A percentile compares a stretch with the other conserved stretches of the same genome.
Evolutionary conservation across 2,797 vertebrate genomes (phyloP).

Genomic region (Dendrocincla fuliginosa): DNA sequence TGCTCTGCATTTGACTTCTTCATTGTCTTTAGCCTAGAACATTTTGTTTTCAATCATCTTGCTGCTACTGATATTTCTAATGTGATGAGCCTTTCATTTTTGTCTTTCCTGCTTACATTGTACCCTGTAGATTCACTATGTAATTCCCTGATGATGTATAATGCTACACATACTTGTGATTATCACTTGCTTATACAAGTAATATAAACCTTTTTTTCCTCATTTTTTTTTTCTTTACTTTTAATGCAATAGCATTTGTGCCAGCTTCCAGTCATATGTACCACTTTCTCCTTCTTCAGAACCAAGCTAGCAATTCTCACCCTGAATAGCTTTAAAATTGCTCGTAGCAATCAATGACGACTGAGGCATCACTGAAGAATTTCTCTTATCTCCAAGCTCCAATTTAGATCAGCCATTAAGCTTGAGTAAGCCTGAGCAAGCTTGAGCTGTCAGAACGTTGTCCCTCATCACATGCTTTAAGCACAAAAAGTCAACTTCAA

Average conservation of each 20-base stretch:
- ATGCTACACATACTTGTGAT: constrained; percentile 22
- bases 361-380: constrained; percentile 84
- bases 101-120: constrained; percentile 12
- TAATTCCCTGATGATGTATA: constrained; percentile 40
- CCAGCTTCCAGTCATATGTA: constrained; percentile 62
- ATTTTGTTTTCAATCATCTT: constrained; percentile 24
- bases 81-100: background rate
- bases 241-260: constrained; percentile 39
- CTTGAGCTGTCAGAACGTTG: constrained; percentile 79
- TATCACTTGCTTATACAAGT: constrained; percentile 50
- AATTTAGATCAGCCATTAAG: constrained; percentile 86
- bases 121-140: background rate
- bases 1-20: background rate
- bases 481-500: constrained; percentile 77
- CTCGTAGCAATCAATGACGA: constrained; percentile 83
- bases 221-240: background rate
- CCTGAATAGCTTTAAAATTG: constrained; percentile 83
- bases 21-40: background rate
- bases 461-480: constrained; percentile 75
- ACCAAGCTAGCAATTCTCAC: constrained; percentile 76
- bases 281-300: constrained; percentile 72
- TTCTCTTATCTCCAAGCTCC: constrained; percentile 83
- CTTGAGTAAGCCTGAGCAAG: constrained; percentile 68
- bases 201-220: constrained; percentile 13
- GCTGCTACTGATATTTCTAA: constrained; percentile 8